phyloP scores from a whole-genome alignment of 1,140 invertebrate genomes.

The Nasonia vitripennis region DNA sequence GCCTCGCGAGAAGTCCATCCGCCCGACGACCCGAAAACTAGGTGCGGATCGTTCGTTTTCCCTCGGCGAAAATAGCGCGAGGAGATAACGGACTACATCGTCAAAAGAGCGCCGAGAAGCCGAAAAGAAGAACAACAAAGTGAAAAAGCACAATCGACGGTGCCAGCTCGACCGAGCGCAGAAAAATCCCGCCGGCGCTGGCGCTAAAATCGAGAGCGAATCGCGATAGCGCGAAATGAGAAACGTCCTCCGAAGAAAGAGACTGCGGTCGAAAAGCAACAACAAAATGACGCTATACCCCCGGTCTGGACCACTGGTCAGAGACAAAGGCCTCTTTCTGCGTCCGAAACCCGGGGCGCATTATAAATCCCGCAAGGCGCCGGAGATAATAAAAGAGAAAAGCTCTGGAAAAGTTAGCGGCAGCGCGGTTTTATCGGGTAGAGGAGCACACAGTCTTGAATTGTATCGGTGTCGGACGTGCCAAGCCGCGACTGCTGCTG shows the following conservation, averaged over 20 bases:
- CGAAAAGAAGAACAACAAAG: not conserved
- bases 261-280: too few species aligned
- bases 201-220: too few species aligned
- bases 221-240: too few species aligned
- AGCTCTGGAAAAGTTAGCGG: slow-evolving; percentile 49
- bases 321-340: slow-evolving; percentile 51
- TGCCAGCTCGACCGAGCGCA: not conserved
- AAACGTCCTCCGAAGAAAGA: too few species aligned
- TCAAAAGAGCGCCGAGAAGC: not conserved
- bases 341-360: slow-evolving; percentile 50
- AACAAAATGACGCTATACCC: not conserved
- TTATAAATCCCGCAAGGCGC: slow-evolving; percentile 51
- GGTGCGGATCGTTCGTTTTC: not conserved
- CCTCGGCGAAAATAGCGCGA: not conserved
- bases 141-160: not conserved
- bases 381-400: slow-evolving; percentile 53
- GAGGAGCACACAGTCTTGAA: slow-evolving; percentile 47
- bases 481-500: slow-evolving; percentile 19
- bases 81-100: too few species aligned
- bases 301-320: not conserved
- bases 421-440: slow-evolving; percentile 59
- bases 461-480: slow-evolving; percentile 67
- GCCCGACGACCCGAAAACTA: not conserved
- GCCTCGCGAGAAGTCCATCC: not conserved
- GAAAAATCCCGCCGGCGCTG: not conserved